Evolutionary conservation across 2,113 vertebrate genomes (phyloP), one percentile per base, ranked within the genome.

Genomic region (Saccopteryx leptura): DNA sequence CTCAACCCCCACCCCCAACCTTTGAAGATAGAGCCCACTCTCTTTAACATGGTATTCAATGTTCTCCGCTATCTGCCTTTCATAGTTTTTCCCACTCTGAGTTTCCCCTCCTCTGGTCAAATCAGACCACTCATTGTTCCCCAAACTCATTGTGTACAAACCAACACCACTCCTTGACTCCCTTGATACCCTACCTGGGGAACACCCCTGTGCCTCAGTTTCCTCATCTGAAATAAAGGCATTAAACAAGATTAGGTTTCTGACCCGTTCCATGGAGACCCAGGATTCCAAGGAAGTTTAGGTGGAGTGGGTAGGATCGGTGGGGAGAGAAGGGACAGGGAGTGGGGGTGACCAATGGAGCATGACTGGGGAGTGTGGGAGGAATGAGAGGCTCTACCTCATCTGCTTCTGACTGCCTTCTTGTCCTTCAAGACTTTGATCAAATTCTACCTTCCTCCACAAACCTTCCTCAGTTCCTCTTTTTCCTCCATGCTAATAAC

Each of bases 181-280:
- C 15, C 7, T 50, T 5, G 12, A 1, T 66, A 82, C 52, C 61
- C 74, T 89, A 26, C 15, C 0, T 1, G 1, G 26, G 71, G 65
- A 91, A 48, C 48, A 71, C 8, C 4, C 28, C 5, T 9, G 52
- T 6, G 46, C 72, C 85, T 92, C 61, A 2, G n/a, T 74, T 66
- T 90, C 81, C 31, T 90, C 66, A 26, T 68, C 52, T 74, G 65
- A 71, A 86, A 92, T 56, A 31, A 82, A 93, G 58, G 18, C 33
- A 33, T 76, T 60, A 52, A 90, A n/a, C 9, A 79, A 74, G 72
- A 71, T 18, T 9, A 46, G 13, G 58, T 60, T 94, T 85, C 63
- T 19, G 63, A 88, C 68, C 79, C 15, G 7, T 72, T 23, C 82
- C 24, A 0, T 50, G 69, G 69, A 92, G 18, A 80, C 11, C 26